Conservation (phyloP, 1,140 invertebrate species). For the Mya arenaria region DNA sequence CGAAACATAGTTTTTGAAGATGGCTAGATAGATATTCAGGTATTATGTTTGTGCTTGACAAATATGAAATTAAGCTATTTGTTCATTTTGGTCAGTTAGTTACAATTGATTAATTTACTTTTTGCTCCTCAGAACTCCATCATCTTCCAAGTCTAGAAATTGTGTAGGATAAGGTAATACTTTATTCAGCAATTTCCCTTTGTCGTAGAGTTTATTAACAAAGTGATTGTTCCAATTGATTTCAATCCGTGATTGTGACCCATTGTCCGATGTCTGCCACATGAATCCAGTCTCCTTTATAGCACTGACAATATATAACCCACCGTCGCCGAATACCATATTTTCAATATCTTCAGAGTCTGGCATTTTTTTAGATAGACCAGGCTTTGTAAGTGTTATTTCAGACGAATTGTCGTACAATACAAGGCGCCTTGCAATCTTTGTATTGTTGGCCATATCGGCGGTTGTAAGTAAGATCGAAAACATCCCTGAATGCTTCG, state of each 20-base stretch:
- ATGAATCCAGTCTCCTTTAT: conserved; percentile 32
- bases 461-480: too few relatives aligned
- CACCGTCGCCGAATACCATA: conserved; percentile 10
- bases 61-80: too few relatives aligned
- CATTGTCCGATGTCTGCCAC: conserved; percentile 24
- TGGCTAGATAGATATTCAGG: too few relatives aligned
- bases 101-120: too few relatives aligned
- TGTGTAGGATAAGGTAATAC: conserved; percentile 15
- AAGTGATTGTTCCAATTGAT: conserved; percentile 37
- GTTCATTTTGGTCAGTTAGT: too few relatives aligned
- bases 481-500: too few relatives aligned
- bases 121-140: too few relatives aligned
- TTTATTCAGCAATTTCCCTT: conserved; percentile 4
- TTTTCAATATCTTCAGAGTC: too few relatives aligned
- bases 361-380: background rate
- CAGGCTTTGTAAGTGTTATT: conserved; percentile 83
- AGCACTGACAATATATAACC: conserved; percentile 29
- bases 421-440: conserved; percentile 40
- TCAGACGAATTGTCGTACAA: conserved; percentile 80
- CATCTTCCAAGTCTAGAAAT: background rate
- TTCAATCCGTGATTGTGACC: background rate
- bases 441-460: too few relatives aligned
- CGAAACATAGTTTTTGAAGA: too few relatives aligned
- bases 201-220: conserved; percentile 1
- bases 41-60: too few relatives aligned